phyloP scores from a whole-genome alignment of 2,113 vertebrate species.

The Cyanoderma ruficeps region DNA sequence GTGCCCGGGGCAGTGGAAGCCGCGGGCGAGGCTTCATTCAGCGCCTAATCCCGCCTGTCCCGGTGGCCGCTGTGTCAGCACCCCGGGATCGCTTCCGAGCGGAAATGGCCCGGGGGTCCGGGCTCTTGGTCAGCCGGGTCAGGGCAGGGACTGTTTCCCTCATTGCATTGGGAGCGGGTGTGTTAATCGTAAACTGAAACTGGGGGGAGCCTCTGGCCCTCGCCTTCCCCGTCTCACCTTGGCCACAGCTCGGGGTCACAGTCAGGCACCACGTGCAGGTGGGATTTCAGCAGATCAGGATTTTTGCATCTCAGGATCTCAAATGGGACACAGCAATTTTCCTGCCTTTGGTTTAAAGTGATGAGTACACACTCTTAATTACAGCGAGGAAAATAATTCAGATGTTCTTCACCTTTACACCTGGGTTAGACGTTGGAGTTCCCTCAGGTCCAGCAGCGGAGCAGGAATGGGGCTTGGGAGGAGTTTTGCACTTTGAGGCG shows the following conservation, averaged over 20 bases:
- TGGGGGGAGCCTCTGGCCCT: background rate
- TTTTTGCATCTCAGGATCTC: background rate
- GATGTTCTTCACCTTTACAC: background rate
- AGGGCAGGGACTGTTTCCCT: background rate
- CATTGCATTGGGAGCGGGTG: rapidly evolving
- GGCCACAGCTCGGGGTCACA: background rate
- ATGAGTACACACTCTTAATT: rapidly evolving
- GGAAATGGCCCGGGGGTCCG: background rate
- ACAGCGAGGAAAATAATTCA: background rate
- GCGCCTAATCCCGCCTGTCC: background rate
- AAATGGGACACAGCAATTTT: background rate
- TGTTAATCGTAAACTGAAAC: background rate
- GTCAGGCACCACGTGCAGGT: background rate
- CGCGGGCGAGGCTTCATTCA: background rate
- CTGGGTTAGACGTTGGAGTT: rapidly evolving
- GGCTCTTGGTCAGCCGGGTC: background rate
- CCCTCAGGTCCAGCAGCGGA: rapidly evolving
- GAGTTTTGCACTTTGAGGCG: background rate
- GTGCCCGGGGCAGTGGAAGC: background rate
- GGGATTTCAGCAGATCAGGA: background rate
- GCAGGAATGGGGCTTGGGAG: rapidly evolving
- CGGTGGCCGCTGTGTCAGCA: background rate
- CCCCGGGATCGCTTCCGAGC: background rate
- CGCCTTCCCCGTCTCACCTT: background rate
- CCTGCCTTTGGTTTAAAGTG: background rate